These are phyloP conservation scores for Mustela lutreola DNA, from an alignment of 2,113 vertebrate species.

Conservation along the genomic window DNA sequence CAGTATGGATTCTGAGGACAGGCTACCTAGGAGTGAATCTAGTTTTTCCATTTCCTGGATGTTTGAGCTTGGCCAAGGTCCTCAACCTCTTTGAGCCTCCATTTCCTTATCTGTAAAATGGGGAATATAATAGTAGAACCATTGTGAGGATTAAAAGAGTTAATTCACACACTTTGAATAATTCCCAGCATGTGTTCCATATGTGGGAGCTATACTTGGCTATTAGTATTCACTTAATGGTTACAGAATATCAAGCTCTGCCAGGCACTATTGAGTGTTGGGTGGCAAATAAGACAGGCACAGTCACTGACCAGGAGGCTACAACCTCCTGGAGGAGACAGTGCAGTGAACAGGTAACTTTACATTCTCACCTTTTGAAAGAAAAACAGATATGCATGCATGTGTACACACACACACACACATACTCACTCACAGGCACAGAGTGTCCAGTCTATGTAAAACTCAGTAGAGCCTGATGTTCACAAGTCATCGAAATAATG, in stretches of 20 bases:
- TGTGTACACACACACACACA: neutral
- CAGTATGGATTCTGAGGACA: neutral
- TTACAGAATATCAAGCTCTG: neutral
- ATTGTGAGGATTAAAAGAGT: neutral
- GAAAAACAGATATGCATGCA: neutral
- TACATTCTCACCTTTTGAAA: neutral
- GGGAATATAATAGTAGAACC: neutral
- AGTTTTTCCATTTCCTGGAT: neutral
- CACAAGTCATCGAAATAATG: neutral
- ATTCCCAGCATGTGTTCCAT: neutral
- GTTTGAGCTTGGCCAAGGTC: neutral
- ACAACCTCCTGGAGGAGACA: neutral
- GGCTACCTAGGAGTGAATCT: neutral
- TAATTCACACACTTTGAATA: neutral
- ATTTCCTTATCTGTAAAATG: neutral
- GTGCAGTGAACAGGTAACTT: neutral
- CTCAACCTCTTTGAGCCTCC: neutral
- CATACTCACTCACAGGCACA: neutral
- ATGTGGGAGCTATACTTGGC: neutral
- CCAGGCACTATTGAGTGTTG: neutral
- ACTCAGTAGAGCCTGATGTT: neutral
- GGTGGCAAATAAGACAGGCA: neutral
- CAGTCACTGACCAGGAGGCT: neutral
- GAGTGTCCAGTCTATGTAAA: neutral
- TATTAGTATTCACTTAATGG: too few relatives aligned